These are phyloP conservation scores for Narcine bancroftii DNA, from an alignment of 2,113 vertebrate genomes.

Conservation along the genomic window DNA sequence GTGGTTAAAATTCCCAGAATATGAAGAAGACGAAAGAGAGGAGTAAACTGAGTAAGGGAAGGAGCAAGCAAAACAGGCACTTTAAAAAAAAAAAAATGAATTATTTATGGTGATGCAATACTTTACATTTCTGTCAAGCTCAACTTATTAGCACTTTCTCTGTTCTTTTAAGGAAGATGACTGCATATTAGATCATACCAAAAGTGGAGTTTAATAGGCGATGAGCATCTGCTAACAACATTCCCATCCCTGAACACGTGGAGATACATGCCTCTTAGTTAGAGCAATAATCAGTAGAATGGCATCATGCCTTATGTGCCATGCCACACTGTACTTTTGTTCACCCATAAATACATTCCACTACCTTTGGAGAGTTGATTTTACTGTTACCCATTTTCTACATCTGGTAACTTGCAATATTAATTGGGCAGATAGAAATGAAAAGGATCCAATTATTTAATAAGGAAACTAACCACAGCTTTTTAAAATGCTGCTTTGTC, in stretches of 20 bases:
- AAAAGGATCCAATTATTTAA: background rate
- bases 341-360: background rate
- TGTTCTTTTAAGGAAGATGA: background rate
- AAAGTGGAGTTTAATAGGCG: background rate
- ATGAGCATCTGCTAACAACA: background rate
- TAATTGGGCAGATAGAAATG: conserved; percentile 52
- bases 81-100: too few species aligned
- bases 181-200: background rate
- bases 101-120: too few species aligned
- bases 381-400: background rate
- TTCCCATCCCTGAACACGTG: background rate
- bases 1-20: background rate
- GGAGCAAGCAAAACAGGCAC: too few species aligned
- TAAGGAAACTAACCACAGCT: background rate
- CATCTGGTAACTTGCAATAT: background rate
- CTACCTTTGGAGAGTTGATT: background rate
- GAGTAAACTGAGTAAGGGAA: background rate
- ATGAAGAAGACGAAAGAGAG: background rate
- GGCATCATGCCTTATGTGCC: background rate
- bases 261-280: background rate
- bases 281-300: background rate
- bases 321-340: background rate
- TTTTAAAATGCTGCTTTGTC: background rate
- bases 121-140: background rate
- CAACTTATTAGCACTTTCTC: background rate